phyloP scores from a whole-genome alignment of 2,797 vertebrate species.

The Artibeus lituratus region DNA sequence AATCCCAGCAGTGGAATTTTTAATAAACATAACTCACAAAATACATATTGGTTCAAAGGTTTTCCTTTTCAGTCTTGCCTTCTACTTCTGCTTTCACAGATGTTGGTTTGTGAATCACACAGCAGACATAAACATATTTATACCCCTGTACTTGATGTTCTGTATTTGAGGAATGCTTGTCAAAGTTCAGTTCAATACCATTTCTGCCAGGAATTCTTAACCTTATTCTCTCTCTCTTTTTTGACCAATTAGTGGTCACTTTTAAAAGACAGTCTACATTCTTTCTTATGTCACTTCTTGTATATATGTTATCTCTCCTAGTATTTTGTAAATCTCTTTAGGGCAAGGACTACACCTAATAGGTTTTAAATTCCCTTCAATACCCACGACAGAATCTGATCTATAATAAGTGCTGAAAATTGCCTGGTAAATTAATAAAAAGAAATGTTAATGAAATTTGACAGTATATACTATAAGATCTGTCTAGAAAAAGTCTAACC shows the following conservation, averaged over 20 bases:
- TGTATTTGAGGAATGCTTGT: not conserved
- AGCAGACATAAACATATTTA: accelerated
- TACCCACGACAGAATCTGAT: not conserved
- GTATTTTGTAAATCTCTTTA: not conserved
- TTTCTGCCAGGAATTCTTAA: not conserved
- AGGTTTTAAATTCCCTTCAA: not conserved
- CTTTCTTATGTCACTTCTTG: not conserved
- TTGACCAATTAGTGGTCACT: not conserved
- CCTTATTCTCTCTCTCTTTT: not conserved
- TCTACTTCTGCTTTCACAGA: not conserved
- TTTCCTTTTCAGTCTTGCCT: not conserved
- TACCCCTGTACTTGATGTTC: accelerated
- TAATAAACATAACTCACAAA: not conserved
- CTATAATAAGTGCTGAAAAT: not conserved
- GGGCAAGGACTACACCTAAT: not conserved
- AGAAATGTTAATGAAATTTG: not conserved
- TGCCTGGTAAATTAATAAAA: not conserved
- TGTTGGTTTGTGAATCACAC: not conserved
- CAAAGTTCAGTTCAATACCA: not conserved
- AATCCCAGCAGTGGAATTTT: not conserved
- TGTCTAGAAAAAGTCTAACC: not conserved
- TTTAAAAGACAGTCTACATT: not conserved
- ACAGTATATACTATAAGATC: not conserved
- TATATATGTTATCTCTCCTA: not conserved
- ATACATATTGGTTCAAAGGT: not conserved